A percentile compares a stretch with the other conserved stretches of the same genome.
phyloP scores from a whole-genome alignment of 2,888 invertebrate species.

The Drosophila vallismaia region DNA sequence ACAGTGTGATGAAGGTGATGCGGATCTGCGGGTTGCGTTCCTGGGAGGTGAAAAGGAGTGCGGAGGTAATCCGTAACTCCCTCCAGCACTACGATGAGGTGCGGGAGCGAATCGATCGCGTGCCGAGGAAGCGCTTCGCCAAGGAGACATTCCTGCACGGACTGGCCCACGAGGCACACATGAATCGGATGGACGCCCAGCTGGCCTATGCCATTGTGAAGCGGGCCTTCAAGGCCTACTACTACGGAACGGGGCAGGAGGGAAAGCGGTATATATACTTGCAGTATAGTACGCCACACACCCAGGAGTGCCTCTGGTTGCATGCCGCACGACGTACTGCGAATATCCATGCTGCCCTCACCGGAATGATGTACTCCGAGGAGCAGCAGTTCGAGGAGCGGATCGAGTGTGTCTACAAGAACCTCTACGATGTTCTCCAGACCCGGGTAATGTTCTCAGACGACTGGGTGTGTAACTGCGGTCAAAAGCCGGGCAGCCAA shows the following conservation, averaged over 20 bases:
- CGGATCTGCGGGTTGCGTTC: slow-evolving; percentile 73
- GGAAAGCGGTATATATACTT: slow-evolving; percentile 50
- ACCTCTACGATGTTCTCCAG: slow-evolving; percentile 55
- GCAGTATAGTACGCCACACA: slow-evolving; percentile 49
- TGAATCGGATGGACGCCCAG: slow-evolving; percentile 76
- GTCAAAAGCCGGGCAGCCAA: not conserved
- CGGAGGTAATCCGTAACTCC: slow-evolving; percentile 52
- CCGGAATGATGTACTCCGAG: slow-evolving; percentile 57
- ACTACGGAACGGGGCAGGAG: slow-evolving; percentile 66
- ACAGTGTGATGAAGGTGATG: slow-evolving; percentile 63
- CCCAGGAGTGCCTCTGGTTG: slow-evolving; percentile 74
- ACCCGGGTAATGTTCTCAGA: slow-evolving; percentile 50
- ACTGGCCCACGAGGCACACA: slow-evolving; percentile 66
- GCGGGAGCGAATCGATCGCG: slow-evolving; percentile 60
- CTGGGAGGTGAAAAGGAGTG: slow-evolving; percentile 59
- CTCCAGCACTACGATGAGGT: slow-evolving; percentile 76
- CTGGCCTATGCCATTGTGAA: slow-evolving; percentile 78
- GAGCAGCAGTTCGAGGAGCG: slow-evolving; percentile 53
- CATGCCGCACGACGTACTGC: slow-evolving; percentile 77
- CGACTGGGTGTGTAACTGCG: slow-evolving; percentile 34
- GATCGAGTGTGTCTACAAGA: slow-evolving; percentile 68
- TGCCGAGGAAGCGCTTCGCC: slow-evolving; percentile 63
- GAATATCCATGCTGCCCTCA: slow-evolving; percentile 64
- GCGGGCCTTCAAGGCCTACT: slow-evolving; percentile 79
- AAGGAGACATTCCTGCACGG: slow-evolving; percentile 76